Evolutionary conservation across 2,797 vertebrate genomes (phyloP).

Genomic region (Lepidocolaptes lacrymiger): DNA sequence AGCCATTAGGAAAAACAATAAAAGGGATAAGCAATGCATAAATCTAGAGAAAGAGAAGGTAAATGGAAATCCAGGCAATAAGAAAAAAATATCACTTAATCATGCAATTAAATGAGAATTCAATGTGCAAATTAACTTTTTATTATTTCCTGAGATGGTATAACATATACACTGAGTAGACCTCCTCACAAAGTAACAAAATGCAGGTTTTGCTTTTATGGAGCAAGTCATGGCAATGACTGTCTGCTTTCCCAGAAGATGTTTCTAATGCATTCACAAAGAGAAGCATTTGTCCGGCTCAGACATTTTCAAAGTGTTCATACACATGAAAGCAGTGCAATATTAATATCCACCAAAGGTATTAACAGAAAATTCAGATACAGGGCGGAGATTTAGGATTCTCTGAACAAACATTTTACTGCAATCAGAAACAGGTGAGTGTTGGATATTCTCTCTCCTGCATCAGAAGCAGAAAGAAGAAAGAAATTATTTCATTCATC

Average conservation of each 20-base stretch:
- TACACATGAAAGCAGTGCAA: background rate
- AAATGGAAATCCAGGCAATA: background rate
- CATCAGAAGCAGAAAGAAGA: background rate
- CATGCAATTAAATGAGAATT: background rate
- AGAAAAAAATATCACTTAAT: background rate
- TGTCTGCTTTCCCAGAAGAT: background rate
- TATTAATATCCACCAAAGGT: background rate
- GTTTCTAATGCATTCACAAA: background rate
- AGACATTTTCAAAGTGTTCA: background rate
- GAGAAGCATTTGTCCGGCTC: background rate
- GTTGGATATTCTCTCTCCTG: background rate
- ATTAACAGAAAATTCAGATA: background rate
- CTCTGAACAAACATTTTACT: background rate
- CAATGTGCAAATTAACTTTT: background rate
- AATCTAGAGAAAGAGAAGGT: background rate
- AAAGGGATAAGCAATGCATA: background rate
- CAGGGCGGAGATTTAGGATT: background rate
- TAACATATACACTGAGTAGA: background rate
- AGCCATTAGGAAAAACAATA: slow-evolving; percentile 1
- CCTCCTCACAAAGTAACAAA: background rate
- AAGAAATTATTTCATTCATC: background rate
- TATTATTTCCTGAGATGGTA: background rate
- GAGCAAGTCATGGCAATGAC: background rate
- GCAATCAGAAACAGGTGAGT: background rate
- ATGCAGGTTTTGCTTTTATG: background rate